Base-by-base conservation (phyloP, 2,113 vertebrate genomes). In the Oncorhynchus masou region DNA sequence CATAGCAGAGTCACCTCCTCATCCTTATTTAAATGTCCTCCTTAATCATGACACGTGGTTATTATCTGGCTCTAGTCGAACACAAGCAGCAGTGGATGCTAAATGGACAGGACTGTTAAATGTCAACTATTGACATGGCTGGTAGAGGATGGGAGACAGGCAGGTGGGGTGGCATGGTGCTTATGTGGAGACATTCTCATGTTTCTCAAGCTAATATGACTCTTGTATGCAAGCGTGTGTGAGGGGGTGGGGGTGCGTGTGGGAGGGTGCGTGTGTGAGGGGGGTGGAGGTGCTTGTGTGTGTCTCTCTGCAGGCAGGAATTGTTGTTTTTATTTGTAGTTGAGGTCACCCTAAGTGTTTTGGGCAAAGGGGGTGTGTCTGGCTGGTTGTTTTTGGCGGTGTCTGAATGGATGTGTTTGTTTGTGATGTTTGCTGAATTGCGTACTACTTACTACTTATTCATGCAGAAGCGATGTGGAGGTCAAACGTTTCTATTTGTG, bases 361-460 rank as follows among this genome's bases (percentile, higher is more conserved):
- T 6, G 31, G 67, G 16, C 9, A 16, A 15, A 16, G 31, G 29
- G 31, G 15, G 8, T 59, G 60, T 75, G 60, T 73, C 27, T 73
- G 24, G 29, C 62, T 27, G 34, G 49, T 25, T 83, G 27, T 78
- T 76, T 79, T 79, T 70, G 71, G 29, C 73, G 34, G 57, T 25
- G 72, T 79, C 65, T 78, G 24, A 45, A 45, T 11, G 39, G 39
- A 45, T 78, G 71, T 81, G 76, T 77, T 79, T 78, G 68, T 76
- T 79, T 78, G 34, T 75, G 76, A 34, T 20, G 16, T 80, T 82
- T 75, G 68, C 51, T 24, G 48, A 70, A 65, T 15, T 13, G 24
- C 78, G 54, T 49, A 2, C 13, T 66, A 29, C n/a, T 39, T 39
- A 1, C 13, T 68, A 29, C n/a, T 39, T 82, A 59, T 82, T 84